Conservation (phyloP, 2,888 invertebrate genomes). For the Cerastoderma edule region DNA sequence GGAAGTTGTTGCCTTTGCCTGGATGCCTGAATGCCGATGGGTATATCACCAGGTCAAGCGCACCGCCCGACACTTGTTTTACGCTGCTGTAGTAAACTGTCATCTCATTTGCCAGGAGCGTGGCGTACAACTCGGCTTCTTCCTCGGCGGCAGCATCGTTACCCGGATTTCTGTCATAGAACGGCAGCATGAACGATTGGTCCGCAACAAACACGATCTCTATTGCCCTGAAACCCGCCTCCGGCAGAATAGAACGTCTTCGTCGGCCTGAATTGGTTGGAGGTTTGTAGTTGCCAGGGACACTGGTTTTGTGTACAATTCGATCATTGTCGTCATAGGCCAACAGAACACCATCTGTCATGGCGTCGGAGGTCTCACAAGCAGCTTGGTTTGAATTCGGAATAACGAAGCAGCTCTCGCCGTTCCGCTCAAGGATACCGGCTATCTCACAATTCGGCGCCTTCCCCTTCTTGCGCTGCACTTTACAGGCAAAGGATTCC, state of each 20-base stretch:
- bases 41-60: conserved; percentile 5
- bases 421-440: conserved; percentile 1
- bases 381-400: not conserved
- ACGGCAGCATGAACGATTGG: conserved; percentile 1
- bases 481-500: conserved; percentile 8
- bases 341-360: not conserved
- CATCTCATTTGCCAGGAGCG: conserved; percentile 9
- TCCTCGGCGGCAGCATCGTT: not conserved
- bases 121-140: conserved; percentile 10
- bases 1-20: conserved; percentile 11
- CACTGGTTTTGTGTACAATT: not conserved
- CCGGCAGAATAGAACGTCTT: not conserved
- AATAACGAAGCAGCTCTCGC: not conserved
- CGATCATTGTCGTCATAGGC: not conserved
- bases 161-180: conserved; percentile 12
- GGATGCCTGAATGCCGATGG: conserved; percentile 5
- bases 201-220: conserved; percentile 2
- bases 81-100: conserved; percentile 9
- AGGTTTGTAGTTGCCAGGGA: not conserved
- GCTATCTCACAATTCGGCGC: not conserved
- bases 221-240: conserved; percentile 1
- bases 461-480: not conserved
- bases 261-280: not conserved
- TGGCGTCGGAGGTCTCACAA: not conserved
- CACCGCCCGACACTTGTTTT: not conserved